These are phyloP conservation scores for Mimas tiliae DNA, from an alignment of 2,888 invertebrate genomes.

Conservation along the genomic window DNA sequence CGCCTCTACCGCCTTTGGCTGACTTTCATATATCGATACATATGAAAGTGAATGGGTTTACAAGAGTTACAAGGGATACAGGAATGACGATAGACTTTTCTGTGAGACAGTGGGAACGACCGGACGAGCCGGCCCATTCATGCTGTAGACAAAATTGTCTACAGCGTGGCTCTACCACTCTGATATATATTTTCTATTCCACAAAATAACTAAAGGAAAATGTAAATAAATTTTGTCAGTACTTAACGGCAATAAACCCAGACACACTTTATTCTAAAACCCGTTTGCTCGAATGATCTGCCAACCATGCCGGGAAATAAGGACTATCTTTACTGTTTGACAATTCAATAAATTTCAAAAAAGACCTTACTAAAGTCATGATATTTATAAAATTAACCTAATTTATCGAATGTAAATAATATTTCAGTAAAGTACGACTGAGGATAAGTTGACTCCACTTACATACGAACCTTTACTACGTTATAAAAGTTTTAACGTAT, in stretches of 20 bases:
- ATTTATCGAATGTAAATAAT: constrained; percentile 14
- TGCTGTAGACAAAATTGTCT: too few relatives aligned
- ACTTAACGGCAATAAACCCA: neutral
- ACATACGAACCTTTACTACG: neutral
- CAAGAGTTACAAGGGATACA: too few relatives aligned
- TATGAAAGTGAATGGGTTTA: too few relatives aligned
- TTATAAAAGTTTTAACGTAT: too few relatives aligned
- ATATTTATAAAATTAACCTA: constrained; percentile 20
- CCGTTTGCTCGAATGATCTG: neutral
- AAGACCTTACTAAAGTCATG: constrained; percentile 15
- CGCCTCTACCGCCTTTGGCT: too few relatives aligned
- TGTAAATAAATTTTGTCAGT: neutral
- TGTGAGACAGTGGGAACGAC: too few relatives aligned
- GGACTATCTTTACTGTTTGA: constrained; percentile 10
- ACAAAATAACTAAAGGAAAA: neutral
- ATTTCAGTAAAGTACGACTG: neutral
- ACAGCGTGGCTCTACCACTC: too few relatives aligned
- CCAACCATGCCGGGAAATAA: constrained; percentile 19
- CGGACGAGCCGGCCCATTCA: too few relatives aligned
- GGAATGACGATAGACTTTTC: too few relatives aligned
- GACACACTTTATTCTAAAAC: neutral
- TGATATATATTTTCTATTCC: too few relatives aligned
- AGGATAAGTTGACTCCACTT: neutral
- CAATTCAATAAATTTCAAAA: constrained; percentile 19
- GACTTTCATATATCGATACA: too few relatives aligned